Evolutionary conservation across 35 echinoderm and acorn worm species (phyloP).

Genomic region (Diadema setosum): DNA sequence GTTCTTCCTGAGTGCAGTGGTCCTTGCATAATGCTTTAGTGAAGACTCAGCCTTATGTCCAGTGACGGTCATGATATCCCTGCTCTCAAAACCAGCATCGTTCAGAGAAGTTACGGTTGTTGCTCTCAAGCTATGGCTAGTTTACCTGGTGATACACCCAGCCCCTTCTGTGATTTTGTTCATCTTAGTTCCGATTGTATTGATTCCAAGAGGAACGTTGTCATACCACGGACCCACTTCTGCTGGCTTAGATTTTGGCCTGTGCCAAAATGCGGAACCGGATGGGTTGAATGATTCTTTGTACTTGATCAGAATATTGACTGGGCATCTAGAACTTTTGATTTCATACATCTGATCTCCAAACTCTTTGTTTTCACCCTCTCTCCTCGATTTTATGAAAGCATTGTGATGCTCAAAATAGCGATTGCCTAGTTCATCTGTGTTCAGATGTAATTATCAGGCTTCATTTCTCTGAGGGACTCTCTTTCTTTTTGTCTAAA

Average conservation of each 20-base stretch:
- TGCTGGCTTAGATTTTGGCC: too few relatives aligned
- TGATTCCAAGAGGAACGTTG: not conserved
- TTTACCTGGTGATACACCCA: not conserved
- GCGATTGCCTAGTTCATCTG: not conserved
- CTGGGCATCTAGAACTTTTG: not conserved
- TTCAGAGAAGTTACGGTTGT: conserved; percentile 27
- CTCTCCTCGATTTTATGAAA: not conserved
- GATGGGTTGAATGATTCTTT: conserved; percentile 9
- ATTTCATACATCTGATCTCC: conserved; percentile 26
- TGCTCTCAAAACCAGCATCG: conserved; percentile 7
- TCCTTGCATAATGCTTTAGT: not conserved
- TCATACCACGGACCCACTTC: conserved; percentile 51
- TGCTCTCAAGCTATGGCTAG: conserved; percentile 22
- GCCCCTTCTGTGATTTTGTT: conserved; percentile 29
- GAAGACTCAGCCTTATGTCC: not conserved
- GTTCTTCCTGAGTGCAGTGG: too few relatives aligned
- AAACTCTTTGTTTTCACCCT: not conserved
- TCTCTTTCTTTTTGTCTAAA: conserved; percentile 3
- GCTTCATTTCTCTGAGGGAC: conserved; percentile 24
- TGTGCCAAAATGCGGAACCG: conserved; percentile 41
- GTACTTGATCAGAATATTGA: conserved; percentile 10
- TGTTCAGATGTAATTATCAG: conserved; percentile 6
- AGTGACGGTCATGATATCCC: conserved; percentile 42
- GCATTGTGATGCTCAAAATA: not conserved
- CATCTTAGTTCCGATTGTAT: conserved; percentile 15